A percentile compares a stretch with the other conserved stretches of the same genome.
Conservation (phyloP, 2,888 invertebrate species). For the Sphinx pinastri region DNA sequence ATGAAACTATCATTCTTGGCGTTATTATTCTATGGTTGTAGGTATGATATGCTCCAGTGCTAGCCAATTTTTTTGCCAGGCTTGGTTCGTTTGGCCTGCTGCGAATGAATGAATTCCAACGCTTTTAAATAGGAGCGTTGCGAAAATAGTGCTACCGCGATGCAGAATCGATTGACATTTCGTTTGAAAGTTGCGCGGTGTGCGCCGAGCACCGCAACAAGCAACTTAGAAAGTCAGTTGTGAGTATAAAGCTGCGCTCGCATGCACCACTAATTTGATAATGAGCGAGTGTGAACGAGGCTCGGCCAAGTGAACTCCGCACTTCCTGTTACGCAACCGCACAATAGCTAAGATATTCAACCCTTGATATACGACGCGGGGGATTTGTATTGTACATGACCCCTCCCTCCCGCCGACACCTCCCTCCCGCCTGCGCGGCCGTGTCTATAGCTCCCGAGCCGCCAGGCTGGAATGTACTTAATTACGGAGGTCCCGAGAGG, state of each 20-base stretch:
- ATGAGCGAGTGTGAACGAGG: slow-evolving; percentile 30
- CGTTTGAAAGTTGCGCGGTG: no score
- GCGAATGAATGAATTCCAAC: no score
- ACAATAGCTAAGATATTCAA: slow-evolving; percentile 50
- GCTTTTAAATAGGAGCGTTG: no score
- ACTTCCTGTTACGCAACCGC: slow-evolving; percentile 42
- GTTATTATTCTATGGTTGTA: no score
- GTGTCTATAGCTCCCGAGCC: slow-evolving; percentile 14
- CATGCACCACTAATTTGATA: slow-evolving; percentile 7
- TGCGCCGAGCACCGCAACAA: background rate
- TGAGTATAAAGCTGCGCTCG: background rate
- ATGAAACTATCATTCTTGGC: no score
- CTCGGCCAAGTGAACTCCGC: slow-evolving; percentile 35
- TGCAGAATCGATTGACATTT: no score
- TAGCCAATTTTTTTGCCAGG: no score
- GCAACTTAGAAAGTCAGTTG: background rate
- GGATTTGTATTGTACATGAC: slow-evolving; percentile 36
- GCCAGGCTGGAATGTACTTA: slow-evolving; percentile 16
- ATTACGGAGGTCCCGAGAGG: slow-evolving; percentile 9
- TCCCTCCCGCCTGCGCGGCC: background rate
- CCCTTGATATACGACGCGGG: slow-evolving; percentile 45
- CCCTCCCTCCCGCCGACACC: background rate
- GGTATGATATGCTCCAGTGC: no score
- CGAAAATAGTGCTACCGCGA: no score
- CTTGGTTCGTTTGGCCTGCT: no score